Conservation (phyloP, 2,888 invertebrate genomes). For the Brassicogethes aeneus region DNA sequence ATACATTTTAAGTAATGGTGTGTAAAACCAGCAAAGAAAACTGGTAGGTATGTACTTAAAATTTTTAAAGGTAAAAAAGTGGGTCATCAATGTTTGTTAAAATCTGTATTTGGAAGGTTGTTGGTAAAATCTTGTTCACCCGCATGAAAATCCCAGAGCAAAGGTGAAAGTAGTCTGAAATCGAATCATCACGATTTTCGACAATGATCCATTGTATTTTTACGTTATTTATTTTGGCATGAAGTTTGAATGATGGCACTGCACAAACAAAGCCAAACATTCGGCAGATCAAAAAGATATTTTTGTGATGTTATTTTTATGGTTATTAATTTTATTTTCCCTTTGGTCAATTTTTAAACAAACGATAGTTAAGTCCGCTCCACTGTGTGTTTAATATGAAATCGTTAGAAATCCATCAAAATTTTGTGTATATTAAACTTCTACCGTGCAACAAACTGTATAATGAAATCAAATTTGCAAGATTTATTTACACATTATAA, state of each 20-base stretch:
- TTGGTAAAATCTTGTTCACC: neutral
- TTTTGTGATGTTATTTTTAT: neutral
- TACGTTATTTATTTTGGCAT: neutral
- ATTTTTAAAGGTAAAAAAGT: too few species aligned
- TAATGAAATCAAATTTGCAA: too few species aligned
- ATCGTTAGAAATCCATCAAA: too few species aligned
- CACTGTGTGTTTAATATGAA: neutral
- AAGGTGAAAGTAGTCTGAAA: neutral
- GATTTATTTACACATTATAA: too few species aligned
- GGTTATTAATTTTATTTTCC: neutral
- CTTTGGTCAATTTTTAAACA: neutral
- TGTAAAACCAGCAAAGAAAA: too few species aligned
- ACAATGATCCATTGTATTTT: neutral
- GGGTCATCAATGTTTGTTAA: neutral
- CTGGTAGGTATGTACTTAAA: too few species aligned
- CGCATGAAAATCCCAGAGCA: neutral
- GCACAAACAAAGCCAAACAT: neutral
- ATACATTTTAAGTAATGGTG: too few species aligned
- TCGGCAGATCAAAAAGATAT: too few species aligned
- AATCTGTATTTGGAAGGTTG: neutral
- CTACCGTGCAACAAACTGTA: too few species aligned
- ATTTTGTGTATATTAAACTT: too few species aligned
- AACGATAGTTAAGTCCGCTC: neutral
- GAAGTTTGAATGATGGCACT: neutral
- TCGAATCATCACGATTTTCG: neutral